Evolutionary conservation across 2,113 vertebrate genomes (phyloP).

Genomic region (Zosterops hypoxanthus): DNA sequence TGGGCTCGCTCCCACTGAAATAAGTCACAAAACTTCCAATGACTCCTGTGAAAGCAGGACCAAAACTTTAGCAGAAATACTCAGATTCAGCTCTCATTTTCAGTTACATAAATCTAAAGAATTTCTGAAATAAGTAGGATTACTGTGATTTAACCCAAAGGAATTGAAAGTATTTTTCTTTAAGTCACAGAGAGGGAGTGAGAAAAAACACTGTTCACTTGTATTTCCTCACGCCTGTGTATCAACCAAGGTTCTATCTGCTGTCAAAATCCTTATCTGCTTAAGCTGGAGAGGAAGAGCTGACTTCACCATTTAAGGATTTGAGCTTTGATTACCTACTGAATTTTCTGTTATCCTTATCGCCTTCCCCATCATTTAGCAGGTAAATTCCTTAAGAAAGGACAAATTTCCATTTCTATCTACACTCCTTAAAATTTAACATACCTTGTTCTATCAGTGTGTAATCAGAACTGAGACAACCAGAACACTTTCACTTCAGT

Average conservation of each 20-base stretch:
- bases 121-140: neutral
- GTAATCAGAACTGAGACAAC: neutral
- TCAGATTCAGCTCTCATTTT: neutral
- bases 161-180: neutral
- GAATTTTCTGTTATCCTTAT: constrained; percentile 29
- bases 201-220: neutral
- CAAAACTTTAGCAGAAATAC: neutral
- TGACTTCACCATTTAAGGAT: constrained; percentile 40
- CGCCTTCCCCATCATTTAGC: neutral
- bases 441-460: neutral
- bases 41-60: neutral
- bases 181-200: neutral
- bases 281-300: constrained; percentile 49
- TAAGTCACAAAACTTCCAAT: neutral
- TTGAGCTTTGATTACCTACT: constrained; percentile 18
- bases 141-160: neutral
- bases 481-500: neutral
- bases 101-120: neutral
- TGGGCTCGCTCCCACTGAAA: neutral
- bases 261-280: constrained; percentile 55
- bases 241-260: neutral
- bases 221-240: neutral
- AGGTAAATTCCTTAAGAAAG: neutral
- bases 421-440: neutral
- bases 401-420: neutral